Base-by-base conservation (phyloP, 2,113 vertebrate species). In the Leptodactylus fuscus region DNA sequence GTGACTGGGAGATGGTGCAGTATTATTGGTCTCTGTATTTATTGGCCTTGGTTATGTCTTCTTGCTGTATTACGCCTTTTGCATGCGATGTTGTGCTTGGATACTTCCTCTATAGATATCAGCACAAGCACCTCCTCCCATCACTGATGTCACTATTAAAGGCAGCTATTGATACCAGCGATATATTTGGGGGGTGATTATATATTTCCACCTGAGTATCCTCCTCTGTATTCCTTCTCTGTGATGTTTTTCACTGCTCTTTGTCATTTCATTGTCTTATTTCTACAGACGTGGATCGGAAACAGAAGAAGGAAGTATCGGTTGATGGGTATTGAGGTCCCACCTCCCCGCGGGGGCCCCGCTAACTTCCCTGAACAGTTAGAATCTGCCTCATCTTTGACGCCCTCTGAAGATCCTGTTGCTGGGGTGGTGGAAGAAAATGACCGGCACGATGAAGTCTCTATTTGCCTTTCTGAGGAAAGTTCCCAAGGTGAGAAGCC, bases 261-360 rank as follows among this genome's bases (percentile, higher is more conserved):
- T 22, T n/a, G 27, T 67, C 29, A 67, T 2, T 7, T 67, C 13
- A 9, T 69, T 85, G 34, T 89, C 87, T 84, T 55, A 5, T 76
- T 6, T 24, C 24, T 22, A n/a, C 32, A 99, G 98, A 99, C 97
- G 62, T 99, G 98, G 98, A 99, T 99, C 91, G 98, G 98, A 89
- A 99, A 99, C 94, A 94, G 97, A 89, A 96, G 98, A 91, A 95
- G 98, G 89, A 99, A 99, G 93, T 99, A 97, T 87, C 97, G 98
- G 87, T 95, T 99, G 89, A 97, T 99, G 97, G 97, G 97, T 84
- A 99, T 99, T 91, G 97, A 99, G 91, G 97, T 98, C 87, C 98
- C 97, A 75, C 96, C 96, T 85, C 96, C 97, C 85, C 96, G 96
- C 93, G 96, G 97, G 82, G 98, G 98, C 34, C 97, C 98, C 88